These are phyloP conservation scores for Nemotelus pantherinus DNA, from an alignment of 2,888 invertebrate species.

Conservation along the genomic window DNA sequence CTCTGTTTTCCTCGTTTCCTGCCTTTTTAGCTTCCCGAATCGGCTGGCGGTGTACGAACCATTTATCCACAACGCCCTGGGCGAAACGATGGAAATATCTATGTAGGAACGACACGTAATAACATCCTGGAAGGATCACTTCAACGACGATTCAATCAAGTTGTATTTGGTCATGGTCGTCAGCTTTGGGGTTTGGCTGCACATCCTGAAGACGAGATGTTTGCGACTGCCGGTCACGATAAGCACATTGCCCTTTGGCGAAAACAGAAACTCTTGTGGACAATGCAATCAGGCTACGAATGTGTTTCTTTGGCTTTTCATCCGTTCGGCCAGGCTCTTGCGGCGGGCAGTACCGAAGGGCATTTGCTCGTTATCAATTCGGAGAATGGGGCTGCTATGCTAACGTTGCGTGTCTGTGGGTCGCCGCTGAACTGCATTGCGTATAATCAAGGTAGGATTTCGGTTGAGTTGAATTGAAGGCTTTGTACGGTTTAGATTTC, in stretches of 20 bases:
- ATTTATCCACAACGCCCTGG: slow-evolving; percentile 90
- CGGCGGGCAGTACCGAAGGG: slow-evolving; percentile 90
- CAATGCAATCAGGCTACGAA: slow-evolving; percentile 87
- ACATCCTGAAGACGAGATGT: slow-evolving; percentile 90
- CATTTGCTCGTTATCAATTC: slow-evolving; percentile 87
- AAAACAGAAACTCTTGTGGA: slow-evolving; percentile 87
- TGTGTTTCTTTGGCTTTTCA: slow-evolving; percentile 89
- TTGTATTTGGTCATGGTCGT: slow-evolving; percentile 88
- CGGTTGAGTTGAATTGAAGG: background rate
- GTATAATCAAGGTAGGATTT: slow-evolving; percentile 81
- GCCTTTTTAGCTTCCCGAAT: slow-evolving; percentile 79
- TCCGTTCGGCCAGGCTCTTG: slow-evolving; percentile 85
- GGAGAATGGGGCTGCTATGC: slow-evolving; percentile 84
- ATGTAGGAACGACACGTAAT: slow-evolving; percentile 89
- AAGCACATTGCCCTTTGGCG: slow-evolving; percentile 91
- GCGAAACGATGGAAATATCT: slow-evolving; percentile 88
- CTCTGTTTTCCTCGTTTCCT: too few relatives aligned
- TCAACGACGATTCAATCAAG: slow-evolving; percentile 86
- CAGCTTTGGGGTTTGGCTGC: slow-evolving; percentile 89
- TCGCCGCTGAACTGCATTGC: slow-evolving; percentile 87
- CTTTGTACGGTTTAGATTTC: slow-evolving; percentile 50
- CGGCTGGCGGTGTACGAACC: slow-evolving; percentile 87
- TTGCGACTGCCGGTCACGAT: slow-evolving; percentile 92
- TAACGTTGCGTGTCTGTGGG: slow-evolving; percentile 86
- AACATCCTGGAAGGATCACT: slow-evolving; percentile 90